Evolutionary conservation across 2,113 vertebrate species (phyloP), one percentile per base, ranked within the genome.

Genomic region (Psilopsiagon aurifrons): DNA sequence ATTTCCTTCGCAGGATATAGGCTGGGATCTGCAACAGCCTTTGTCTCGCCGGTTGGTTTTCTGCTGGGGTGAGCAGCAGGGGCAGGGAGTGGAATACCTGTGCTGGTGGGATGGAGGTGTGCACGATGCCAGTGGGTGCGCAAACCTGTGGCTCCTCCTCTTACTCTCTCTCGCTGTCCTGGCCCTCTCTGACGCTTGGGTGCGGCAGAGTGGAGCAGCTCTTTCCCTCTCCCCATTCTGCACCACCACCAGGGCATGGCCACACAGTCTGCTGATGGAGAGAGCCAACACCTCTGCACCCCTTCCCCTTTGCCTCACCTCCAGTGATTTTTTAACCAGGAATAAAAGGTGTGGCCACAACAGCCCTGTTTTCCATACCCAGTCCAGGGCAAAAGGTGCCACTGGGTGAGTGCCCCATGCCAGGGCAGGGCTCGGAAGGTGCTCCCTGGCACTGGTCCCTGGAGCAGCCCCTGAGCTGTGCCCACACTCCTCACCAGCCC

Each of bases 311-410:
- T 3, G 13, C 52, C 55, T 86, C 74, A 8, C 67, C 75, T 22
- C 60, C 17, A 9, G 95, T 94, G 39, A 95, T 95, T 85, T 79
- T 96, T 97, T 95, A 96, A 96, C 90, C 82, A 73, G 82, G 78
- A 90, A 68, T 66, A 79, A 68, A 90, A 94, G 49, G 44, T 37
- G 57, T 70, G 79, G 27, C 0, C 0, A 37, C 75, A 44, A 37
- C 67, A 76, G 57, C 27, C 67, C 20, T 59, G 55, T 59, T 59
- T 59, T 59, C 55, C 15, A 17, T 39, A 52, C 33, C 35, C 67
- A 54, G 43, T 35, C 73, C 84, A 60, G 74, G 66, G 52, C 55
- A 86, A 63, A 16, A 0, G 0, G 75, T 2, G 5, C 22, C 6
- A 17, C 52, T 2, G 1, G 44, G 39, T 1, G 1, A 39, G 41